Evolutionary conservation across 2,113 vertebrate species (phyloP).

Genomic region (Edolisoma coerulescens): DNA sequence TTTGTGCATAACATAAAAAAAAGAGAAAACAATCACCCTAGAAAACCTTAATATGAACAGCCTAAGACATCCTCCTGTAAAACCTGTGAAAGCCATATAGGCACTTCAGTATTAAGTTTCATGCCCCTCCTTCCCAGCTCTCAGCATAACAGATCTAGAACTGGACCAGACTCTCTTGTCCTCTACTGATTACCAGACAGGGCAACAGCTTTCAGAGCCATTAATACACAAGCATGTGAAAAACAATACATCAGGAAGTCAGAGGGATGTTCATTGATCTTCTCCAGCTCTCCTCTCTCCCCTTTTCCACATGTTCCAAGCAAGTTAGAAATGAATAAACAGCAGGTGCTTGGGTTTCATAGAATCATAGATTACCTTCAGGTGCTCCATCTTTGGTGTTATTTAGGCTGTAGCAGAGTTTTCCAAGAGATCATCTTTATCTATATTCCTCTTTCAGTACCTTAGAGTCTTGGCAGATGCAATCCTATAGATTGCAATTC

Average conservation of each 20-base stretch:
- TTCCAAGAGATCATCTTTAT: neutral
- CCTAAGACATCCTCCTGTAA: neutral
- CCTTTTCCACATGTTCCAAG: neutral
- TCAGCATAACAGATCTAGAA: neutral
- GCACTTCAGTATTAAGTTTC: neutral
- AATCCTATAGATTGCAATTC: neutral
- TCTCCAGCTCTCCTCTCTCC: neutral
- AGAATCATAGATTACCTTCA: neutral
- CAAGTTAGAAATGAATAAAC: neutral
- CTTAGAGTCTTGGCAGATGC: neutral
- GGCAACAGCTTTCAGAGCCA: neutral
- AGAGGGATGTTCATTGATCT: neutral
- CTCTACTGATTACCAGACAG: neutral
- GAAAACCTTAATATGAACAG: neutral
- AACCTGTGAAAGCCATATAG: neutral
- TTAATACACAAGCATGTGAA: neutral
- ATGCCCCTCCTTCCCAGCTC: neutral
- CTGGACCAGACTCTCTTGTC: neutral
- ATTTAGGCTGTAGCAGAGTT: neutral
- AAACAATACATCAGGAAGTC: neutral
- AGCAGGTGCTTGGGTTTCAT: neutral
- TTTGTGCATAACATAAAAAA: neutral
- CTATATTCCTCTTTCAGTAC: neutral
- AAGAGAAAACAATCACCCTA: neutral
- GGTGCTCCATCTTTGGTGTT: neutral